These are phyloP conservation scores for Oryzias dopingdopingensis DNA, from an alignment of 2,797 vertebrate genomes.

Conservation along the genomic window DNA sequence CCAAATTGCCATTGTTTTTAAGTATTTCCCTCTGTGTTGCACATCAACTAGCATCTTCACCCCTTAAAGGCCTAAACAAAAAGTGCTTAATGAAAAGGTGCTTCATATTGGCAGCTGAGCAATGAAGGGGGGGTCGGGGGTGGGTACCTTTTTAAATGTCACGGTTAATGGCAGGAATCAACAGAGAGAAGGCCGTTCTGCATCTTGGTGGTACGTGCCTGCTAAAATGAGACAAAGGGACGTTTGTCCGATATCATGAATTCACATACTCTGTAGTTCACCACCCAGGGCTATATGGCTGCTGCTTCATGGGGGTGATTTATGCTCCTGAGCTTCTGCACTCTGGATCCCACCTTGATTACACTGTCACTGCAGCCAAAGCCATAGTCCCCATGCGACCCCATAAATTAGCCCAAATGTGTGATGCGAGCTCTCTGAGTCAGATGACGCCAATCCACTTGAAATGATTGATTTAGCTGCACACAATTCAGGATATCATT, in stretches of 20 bases:
- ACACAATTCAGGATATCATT: conserved; percentile 56
- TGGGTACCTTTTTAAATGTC: conserved; percentile 67
- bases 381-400: conserved; percentile 61
- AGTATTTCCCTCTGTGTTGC: conserved; percentile 1
- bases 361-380: conserved; percentile 46
- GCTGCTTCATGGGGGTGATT: conserved; percentile 49
- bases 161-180: conserved; percentile 67
- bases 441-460: conserved; percentile 57
- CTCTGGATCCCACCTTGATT: conserved; percentile 58
- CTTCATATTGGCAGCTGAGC: conserved; percentile 59
- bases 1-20: no score
- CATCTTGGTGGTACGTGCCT: conserved; percentile 42
- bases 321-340: conserved; percentile 33
- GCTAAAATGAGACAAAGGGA: conserved; percentile 34
- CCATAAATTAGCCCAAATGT: conserved; percentile 61
- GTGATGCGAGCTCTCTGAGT: conserved; percentile 56
- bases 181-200: conserved; percentile 42
- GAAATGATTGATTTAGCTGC: conserved; percentile 61
- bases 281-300: conserved; percentile 20
- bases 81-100: conserved; percentile 74
- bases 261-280: conserved; percentile 9
- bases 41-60: conserved; percentile 27
- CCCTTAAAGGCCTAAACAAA: conserved; percentile 59
- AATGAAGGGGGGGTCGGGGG: conserved; percentile 36
- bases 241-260: conserved; percentile 16